phyloP scores from a whole-genome alignment of 2,797 vertebrate genomes.

The Pipistrellus pipistrellus region DNA sequence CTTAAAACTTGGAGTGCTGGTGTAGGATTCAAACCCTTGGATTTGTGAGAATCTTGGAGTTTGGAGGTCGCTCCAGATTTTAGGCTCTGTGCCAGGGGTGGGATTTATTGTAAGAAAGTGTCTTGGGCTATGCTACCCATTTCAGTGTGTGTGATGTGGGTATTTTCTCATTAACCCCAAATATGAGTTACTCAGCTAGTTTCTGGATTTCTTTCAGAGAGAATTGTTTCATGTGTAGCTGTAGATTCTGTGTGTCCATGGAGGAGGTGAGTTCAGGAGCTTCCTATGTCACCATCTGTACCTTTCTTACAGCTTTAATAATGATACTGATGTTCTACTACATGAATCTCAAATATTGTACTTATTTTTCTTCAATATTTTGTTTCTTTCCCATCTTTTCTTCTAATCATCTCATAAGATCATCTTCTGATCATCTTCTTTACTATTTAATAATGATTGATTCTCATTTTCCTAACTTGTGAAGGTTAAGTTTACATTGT shows the following conservation, averaged over 20 bases:
- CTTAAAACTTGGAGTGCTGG: background rate
- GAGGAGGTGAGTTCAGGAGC: background rate
- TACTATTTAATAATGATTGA: constrained; percentile 40
- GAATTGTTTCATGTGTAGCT: background rate
- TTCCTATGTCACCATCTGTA: background rate
- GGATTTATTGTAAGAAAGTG: background rate
- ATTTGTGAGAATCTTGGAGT: background rate
- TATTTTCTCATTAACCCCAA: background rate
- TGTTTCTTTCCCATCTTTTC: constrained; percentile 36
- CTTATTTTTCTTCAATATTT: background rate
- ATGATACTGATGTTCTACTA: constrained; percentile 57
- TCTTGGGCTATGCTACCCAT: background rate
- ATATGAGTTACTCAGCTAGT: background rate
- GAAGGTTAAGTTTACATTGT: constrained; percentile 28
- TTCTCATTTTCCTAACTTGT: constrained; percentile 54
- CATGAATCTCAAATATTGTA: background rate
- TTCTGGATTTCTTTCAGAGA: constrained; percentile 21
- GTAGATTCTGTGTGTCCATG: background rate
- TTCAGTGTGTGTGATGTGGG: background rate
- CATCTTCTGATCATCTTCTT: background rate
- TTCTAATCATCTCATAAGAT: constrained; percentile 30
- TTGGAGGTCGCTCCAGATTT: background rate
- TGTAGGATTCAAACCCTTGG: background rate
- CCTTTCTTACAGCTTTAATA: constrained; percentile 18
- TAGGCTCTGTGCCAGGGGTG: background rate